Percentiles rank a stretch among this genome's conserved stretches.
Conservation (phyloP, 1,140 invertebrate genomes). For the Cylas formicarius region DNA sequence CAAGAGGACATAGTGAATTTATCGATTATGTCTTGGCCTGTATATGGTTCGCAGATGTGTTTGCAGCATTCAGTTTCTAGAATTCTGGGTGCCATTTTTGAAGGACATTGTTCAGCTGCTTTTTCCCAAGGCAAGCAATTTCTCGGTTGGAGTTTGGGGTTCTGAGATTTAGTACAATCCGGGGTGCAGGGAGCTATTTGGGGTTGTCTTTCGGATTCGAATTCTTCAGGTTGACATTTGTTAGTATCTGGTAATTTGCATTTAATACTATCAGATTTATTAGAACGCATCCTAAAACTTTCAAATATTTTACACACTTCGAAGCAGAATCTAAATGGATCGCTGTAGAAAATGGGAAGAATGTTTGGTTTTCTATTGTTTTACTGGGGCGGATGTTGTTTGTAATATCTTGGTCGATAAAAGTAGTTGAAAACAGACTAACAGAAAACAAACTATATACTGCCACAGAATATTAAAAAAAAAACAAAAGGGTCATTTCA, state of each 20-base stretch:
- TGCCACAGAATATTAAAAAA: no score
- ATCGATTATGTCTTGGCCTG: slow-evolving; percentile 13
- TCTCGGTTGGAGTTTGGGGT: slow-evolving; percentile 7
- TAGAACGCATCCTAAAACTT: no score
- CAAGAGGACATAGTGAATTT: slow-evolving; percentile 12
- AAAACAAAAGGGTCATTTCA: no score
- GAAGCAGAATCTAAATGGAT: no score
- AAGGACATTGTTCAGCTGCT: slow-evolving; percentile 8
- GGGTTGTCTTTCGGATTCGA: neutral
- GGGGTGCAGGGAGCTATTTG: slow-evolving; percentile 4
- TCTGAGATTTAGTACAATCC: slow-evolving; percentile 6
- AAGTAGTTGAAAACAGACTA: no score
- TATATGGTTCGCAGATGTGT: slow-evolving; percentile 17
- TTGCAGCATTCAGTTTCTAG: slow-evolving; percentile 9
- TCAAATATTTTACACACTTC: no score
- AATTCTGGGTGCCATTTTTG: slow-evolving; percentile 4
- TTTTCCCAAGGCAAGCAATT: slow-evolving; percentile 22
- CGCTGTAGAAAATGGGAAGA: no score
- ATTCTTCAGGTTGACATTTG: neutral
- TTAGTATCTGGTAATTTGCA: neutral
- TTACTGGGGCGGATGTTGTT: no score
- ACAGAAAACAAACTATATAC: no score
- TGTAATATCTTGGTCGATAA: no score
- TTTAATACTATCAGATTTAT: no score
- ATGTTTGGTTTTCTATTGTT: no score